Percentiles rank a stretch among this genome's conserved stretches.
Conservation (phyloP, 2,797 vertebrate genomes). For the Gallirallus australis region DNA sequence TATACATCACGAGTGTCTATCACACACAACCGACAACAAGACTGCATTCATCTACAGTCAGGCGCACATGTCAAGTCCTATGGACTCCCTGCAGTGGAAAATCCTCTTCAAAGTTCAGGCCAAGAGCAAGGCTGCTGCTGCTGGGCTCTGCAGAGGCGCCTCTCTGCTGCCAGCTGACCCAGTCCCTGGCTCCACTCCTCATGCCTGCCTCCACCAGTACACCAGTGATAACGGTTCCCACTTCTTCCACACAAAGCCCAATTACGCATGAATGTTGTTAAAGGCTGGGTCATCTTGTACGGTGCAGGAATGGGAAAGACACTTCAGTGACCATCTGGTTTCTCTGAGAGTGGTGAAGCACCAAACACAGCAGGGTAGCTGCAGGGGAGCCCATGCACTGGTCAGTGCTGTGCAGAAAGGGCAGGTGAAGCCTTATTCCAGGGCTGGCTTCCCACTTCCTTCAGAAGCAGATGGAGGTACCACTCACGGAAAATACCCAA, state of each 20-base stretch:
- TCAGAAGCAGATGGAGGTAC: background rate
- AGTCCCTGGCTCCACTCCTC: background rate
- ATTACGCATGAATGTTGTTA: accelerated
- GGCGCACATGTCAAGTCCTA: accelerated
- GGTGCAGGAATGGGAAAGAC: background rate
- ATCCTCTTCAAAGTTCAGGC: background rate
- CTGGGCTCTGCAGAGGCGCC: background rate
- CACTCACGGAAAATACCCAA: background rate
- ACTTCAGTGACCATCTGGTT: background rate
- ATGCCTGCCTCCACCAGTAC: background rate
- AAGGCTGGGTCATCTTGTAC: background rate
- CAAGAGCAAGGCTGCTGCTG: background rate
- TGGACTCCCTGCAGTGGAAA: background rate
- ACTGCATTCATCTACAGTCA: background rate
- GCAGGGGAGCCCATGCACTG: background rate
- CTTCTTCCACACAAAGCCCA: background rate
- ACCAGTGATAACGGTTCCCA: background rate
- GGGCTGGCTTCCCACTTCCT: background rate
- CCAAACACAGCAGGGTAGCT: background rate
- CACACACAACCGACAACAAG: background rate
- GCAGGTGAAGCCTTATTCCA: background rate
- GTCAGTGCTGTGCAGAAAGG: background rate
- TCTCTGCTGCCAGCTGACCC: accelerated
- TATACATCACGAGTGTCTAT: background rate
- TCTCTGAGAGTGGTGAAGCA: background rate